phyloP scores from a whole-genome alignment of 1,140 invertebrate genomes.

The Diabrotica virgifera region DNA sequence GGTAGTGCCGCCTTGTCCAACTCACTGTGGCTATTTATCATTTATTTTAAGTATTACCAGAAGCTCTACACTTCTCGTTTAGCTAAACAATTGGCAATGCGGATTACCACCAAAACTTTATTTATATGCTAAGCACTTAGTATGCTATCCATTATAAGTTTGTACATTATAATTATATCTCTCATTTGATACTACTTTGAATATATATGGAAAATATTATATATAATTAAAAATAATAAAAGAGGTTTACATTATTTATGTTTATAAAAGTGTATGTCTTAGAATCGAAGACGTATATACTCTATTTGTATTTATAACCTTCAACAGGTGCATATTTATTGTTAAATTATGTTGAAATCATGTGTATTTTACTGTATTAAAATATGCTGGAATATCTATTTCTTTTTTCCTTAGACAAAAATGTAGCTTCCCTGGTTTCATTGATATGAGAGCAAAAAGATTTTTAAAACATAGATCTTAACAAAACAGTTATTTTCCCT shows the following conservation, averaged over 20 bases:
- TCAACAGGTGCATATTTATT: conserved; percentile 18
- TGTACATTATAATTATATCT: conserved; percentile 13
- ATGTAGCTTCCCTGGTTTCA: not conserved
- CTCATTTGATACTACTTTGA: conserved; percentile 13
- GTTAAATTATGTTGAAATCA: conserved; percentile 10
- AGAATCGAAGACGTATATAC: not conserved
- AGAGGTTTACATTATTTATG: conserved; percentile 14
- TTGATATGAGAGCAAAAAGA: not conserved
- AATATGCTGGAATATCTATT: not conserved
- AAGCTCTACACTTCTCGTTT: not conserved
- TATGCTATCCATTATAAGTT: conserved; percentile 16
- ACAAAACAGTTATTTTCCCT: too few relatives aligned
- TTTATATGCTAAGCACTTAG: conserved; percentile 13
- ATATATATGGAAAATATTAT: conserved; percentile 20
- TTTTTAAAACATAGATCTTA: not conserved
- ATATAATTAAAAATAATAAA: conserved; percentile 3
- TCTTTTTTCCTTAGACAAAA: conserved; percentile 2
- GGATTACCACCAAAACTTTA: not conserved
- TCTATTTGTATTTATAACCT: not conserved
- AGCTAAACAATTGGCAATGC: conserved; percentile 10
- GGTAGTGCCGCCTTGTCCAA: conserved; percentile 21
- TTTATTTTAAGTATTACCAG: not conserved
- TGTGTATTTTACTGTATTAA: conserved; percentile 11
- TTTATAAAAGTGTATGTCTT: conserved; percentile 4
- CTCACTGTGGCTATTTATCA: conserved; percentile 14